Base-by-base conservation (phyloP, 2,113 vertebrate species). In the Caretta caretta region DNA sequence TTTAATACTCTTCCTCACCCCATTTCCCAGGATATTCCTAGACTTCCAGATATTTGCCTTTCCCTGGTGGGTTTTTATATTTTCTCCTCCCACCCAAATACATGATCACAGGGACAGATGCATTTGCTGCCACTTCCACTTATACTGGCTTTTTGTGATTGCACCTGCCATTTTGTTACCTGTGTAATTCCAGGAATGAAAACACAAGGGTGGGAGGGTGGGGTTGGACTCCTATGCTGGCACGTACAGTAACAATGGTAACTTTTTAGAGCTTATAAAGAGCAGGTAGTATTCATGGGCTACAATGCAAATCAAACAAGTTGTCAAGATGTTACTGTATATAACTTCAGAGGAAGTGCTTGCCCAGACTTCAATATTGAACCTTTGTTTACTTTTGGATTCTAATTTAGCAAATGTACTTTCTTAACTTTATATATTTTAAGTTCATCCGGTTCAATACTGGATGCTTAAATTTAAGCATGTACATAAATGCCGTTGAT, bases 1-100 rank as follows among this genome's bases (percentile, higher is more conserved):
- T 91, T n/a, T n/a, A 69, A 69, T 69, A 95, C 88, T 84, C 48
- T 31, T 93, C 69, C 72, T 59, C 82, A 81, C 86, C 84, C 79
- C 12, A 49, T 46, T 6, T 65, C 35, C 29, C 59, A 62, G 59
- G 59, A 62, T n/a, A 20, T 20, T 19, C 17, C 75, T 76, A 22
- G 75, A 24, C 24, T 76, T 46, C 38, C 10, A 24, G 20, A 76
- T 76, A 27, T 76, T 46, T 46, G 75, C 42, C 42, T 75, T 42
- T 14, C 10, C 42, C 25, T 76, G 42, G 6, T 76, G 10, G 24
- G 11, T 46, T 46, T 76, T 76, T 48, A 76, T 22, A 48, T 76
- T 75, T 42, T 46, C 22, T 46, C 12, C 10, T 46, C 22, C 20
- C n/a, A n/a, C n/a, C 8, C 8, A 59, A 59, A 27, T 22, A 22